Evolutionary conservation across 2,113 vertebrate genomes (phyloP).

Genomic region (Murina feae): DNA sequence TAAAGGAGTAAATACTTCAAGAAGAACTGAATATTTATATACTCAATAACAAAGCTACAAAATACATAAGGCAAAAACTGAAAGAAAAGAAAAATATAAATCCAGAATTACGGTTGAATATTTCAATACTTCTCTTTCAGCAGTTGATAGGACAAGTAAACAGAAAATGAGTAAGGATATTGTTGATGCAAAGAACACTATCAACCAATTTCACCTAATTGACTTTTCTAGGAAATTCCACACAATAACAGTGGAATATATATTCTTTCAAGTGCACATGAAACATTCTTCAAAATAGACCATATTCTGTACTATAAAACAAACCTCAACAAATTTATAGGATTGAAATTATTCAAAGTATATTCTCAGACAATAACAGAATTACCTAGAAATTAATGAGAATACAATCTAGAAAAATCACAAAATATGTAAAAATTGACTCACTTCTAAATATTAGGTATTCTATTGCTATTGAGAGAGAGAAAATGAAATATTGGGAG

Average conservation of each 20-base stretch:
- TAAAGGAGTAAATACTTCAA: not conserved
- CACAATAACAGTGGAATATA: not conserved
- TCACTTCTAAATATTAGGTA: not conserved
- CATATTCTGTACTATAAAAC: not conserved
- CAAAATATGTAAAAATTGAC: not conserved
- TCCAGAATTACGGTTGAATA: not conserved
- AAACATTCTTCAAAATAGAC: not conserved
- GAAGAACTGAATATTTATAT: not conserved
- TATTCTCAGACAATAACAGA: not conserved
- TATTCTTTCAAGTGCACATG: not conserved
- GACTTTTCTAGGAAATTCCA: not conserved
- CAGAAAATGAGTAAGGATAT: not conserved
- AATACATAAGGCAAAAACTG: not conserved
- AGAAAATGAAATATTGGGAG: not conserved
- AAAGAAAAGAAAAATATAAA: not conserved
- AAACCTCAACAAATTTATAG: not conserved
- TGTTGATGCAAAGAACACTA: not conserved
- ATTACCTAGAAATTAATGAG: not conserved
- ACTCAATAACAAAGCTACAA: not conserved
- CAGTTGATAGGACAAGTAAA: not conserved
- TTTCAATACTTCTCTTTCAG: not conserved
- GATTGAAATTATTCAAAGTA: not conserved
- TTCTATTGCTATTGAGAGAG: not conserved
- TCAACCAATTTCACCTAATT: not conserved
- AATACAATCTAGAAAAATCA: not conserved